These are phyloP conservation scores for Lamellibrachia luymesi DNA, from an alignment of 1,140 invertebrate genomes.

Conservation along the genomic window DNA sequence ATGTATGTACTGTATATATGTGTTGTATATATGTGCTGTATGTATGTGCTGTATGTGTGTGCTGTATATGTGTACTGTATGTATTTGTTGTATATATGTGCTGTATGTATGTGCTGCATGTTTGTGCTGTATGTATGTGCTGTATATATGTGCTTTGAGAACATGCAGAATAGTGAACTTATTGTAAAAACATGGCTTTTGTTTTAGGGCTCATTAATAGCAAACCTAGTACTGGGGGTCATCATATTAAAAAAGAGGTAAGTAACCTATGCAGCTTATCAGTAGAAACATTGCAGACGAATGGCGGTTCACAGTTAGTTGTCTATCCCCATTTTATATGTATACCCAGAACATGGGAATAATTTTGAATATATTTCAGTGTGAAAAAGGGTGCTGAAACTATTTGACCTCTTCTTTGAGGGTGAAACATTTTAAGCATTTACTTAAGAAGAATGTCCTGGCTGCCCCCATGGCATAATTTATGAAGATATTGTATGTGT, in stretches of 20 bases:
- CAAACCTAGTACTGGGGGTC: constrained; percentile 94
- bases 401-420: not conserved
- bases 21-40: not conserved
- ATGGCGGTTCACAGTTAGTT: not conserved
- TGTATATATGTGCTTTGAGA: not conserved
- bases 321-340: not conserved
- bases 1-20: not conserved
- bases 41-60: not conserved
- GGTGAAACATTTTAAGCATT: not conserved
- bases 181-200: not conserved
- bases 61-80: too few relatives aligned
- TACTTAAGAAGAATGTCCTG: not conserved
- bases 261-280: constrained; percentile 52
- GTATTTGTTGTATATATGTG: too few relatives aligned
- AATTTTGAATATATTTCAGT: not conserved
- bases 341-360: not conserved
- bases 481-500: not conserved
- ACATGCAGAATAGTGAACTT: not conserved
- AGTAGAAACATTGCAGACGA: not conserved
- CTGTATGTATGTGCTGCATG: too few relatives aligned
- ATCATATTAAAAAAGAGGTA: constrained; percentile 78
- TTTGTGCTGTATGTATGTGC: too few relatives aligned
- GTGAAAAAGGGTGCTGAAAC: not conserved
- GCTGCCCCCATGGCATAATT: not conserved
- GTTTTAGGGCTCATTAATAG: constrained; percentile 86